These are phyloP conservation scores for Oscheius sp. DNA, from an alignment of 2,888 invertebrate genomes.

Conservation along the genomic window DNA sequence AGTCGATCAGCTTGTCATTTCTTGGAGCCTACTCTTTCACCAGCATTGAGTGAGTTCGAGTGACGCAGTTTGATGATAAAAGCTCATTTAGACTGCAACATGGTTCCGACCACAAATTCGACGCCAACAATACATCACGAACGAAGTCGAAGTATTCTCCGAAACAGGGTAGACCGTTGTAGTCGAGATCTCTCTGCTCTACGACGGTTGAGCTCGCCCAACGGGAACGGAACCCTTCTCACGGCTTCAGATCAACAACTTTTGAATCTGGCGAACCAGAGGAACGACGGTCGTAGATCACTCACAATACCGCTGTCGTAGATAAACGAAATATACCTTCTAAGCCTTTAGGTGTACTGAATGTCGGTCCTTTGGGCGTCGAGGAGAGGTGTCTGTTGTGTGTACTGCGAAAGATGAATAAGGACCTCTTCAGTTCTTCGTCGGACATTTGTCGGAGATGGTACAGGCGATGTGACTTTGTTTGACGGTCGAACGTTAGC, in stretches of 20 bases:
- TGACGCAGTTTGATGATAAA: too few relatives aligned
- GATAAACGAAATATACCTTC: slow-evolving; percentile 25
- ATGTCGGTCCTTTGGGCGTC: slow-evolving; percentile 16
- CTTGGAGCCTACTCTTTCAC: slow-evolving; percentile 54
- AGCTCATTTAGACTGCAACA: not conserved
- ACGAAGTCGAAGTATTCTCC: slow-evolving; percentile 43
- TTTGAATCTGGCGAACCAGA: slow-evolving; percentile 40
- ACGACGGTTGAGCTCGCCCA: slow-evolving; percentile 51
- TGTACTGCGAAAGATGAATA: not conserved
- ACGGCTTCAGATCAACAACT: slow-evolving; percentile 53
- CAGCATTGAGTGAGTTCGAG: slow-evolving; percentile 48
- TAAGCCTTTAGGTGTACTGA: slow-evolving; percentile 11
- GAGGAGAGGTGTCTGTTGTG: not conserved
- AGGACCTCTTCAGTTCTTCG: slow-evolving; percentile 1
- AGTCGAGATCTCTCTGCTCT: slow-evolving; percentile 45
- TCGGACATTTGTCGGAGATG: slow-evolving; percentile 4
- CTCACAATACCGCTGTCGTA: slow-evolving; percentile 45
- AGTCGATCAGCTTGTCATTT: slow-evolving; percentile 59
- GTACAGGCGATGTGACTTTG: slow-evolving; percentile 25
- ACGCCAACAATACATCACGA: slow-evolving; percentile 47
- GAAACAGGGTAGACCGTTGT: slow-evolving; percentile 37
- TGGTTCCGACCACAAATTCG: slow-evolving; percentile 38
- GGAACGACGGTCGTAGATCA: slow-evolving; percentile 45
- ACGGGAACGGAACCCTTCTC: slow-evolving; percentile 48
- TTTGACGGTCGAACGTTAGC: slow-evolving; percentile 10